These are phyloP conservation scores for Lagria hirta DNA, from an alignment of 2,888 invertebrate genomes.

Conservation along the genomic window DNA sequence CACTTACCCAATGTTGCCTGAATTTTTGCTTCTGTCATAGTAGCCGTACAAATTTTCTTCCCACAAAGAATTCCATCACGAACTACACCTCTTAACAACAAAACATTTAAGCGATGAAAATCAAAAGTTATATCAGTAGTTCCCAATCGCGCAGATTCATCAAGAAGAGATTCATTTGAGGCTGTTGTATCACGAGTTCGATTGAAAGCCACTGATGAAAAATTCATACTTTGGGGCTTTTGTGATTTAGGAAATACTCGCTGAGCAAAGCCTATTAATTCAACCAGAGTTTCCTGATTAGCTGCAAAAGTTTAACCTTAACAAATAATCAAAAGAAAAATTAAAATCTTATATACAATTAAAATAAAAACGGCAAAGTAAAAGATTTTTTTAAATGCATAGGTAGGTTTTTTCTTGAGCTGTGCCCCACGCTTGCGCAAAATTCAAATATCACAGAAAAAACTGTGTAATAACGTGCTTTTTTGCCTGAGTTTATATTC, in stretches of 20 bases:
- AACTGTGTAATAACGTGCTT: too few relatives aligned
- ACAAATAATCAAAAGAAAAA: too few relatives aligned
- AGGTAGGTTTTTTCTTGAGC: too few relatives aligned
- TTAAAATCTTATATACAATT: too few relatives aligned
- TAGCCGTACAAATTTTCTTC: conserved; percentile 91
- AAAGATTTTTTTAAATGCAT: too few relatives aligned
- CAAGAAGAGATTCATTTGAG: conserved; percentile 46
- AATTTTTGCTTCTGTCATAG: conserved; percentile 86
- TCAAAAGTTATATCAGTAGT: conserved; percentile 88
- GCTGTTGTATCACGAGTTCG: conserved; percentile 32
- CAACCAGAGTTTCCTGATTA: conserved; percentile 94
- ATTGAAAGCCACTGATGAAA: conserved; percentile 42
- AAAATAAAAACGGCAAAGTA: too few relatives aligned
- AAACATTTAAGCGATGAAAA: conserved; percentile 86
- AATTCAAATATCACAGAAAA: too few relatives aligned
- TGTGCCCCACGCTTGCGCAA: too few relatives aligned
- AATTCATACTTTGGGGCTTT: conserved; percentile 37
- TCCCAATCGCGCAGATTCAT: conserved; percentile 53
- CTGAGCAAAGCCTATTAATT: conserved; percentile 84
- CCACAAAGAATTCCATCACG: conserved; percentile 72
- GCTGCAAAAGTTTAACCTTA: too few relatives aligned
- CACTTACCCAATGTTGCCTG: conserved; percentile 75
- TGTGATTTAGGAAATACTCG: conserved; percentile 63
- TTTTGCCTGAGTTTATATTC: too few relatives aligned
- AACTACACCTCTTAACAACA: conserved; percentile 78